Conservation (phyloP, 2,797 vertebrate species). For the Botia almorhae region DNA sequence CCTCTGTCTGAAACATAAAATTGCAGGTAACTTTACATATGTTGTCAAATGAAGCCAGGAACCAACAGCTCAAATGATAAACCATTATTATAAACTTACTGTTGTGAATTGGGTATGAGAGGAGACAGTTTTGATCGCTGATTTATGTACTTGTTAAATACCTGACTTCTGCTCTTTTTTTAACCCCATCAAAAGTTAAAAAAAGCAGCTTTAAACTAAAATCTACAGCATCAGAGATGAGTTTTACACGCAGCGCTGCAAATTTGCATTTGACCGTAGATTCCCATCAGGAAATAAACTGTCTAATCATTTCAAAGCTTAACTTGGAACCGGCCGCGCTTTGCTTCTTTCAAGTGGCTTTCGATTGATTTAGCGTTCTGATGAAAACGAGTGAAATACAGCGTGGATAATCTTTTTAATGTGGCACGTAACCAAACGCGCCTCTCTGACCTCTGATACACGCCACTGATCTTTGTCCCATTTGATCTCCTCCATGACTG, state of each 20-base stretch:
- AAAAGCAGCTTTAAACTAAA: too few relatives aligned
- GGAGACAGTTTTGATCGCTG: too few relatives aligned
- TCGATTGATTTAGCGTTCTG: conserved; percentile 17
- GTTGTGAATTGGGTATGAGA: too few relatives aligned
- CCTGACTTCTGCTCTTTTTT: too few relatives aligned
- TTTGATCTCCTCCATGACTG: conserved; percentile 63
- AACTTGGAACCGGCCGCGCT: neutral
- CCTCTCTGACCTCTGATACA: conserved; percentile 23
- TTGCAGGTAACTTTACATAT: too few relatives aligned
- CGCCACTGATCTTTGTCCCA: conserved; percentile 38
- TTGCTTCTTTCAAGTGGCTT: conserved; percentile 27
- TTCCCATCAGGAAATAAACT: neutral
- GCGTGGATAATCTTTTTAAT: conserved; percentile 3
- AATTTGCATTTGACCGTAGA: conserved; percentile 20
- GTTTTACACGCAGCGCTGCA: neutral
- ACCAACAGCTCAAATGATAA: too few relatives aligned
- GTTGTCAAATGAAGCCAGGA: too few relatives aligned
- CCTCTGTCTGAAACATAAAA: too few relatives aligned
- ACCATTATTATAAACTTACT: too few relatives aligned
- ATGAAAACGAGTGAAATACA: conserved; percentile 1
- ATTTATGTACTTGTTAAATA: too few relatives aligned
- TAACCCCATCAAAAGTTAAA: too few relatives aligned
- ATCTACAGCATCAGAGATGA: conserved; percentile 4
- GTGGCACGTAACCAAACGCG: conserved; percentile 30
- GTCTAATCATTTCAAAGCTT: conserved; percentile 28